phyloP scores from a whole-genome alignment of 2,888 invertebrate genomes.

The Volucella inflata region DNA sequence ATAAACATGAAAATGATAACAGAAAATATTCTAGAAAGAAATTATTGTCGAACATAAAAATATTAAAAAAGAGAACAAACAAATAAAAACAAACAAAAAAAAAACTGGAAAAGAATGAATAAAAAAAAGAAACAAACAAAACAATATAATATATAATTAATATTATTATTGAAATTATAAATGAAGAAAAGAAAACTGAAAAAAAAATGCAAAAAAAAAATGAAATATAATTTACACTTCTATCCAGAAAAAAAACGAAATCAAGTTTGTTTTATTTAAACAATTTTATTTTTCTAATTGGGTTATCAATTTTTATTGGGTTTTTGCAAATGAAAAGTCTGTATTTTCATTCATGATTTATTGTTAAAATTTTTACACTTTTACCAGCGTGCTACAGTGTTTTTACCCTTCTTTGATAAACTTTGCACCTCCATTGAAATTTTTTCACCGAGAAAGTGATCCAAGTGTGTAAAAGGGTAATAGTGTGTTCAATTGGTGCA shows the following conservation, averaged over 20 bases:
- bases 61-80: slow-evolving; percentile 45
- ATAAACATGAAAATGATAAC: slow-evolving; percentile 67
- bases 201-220: slow-evolving; percentile 68
- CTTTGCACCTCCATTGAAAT: too few relatives aligned
- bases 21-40: slow-evolving; percentile 71
- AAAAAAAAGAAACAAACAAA: slow-evolving; percentile 52
- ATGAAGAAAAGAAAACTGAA: slow-evolving; percentile 51
- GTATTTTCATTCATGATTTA: too few relatives aligned
- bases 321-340: too few relatives aligned
- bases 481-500: too few relatives aligned
- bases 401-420: not conserved
- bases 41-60: slow-evolving; percentile 72
- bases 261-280: slow-evolving; percentile 28
- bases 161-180: slow-evolving; percentile 73
- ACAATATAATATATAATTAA: slow-evolving; percentile 70
- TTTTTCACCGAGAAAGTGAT: too few relatives aligned
- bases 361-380: too few relatives aligned
- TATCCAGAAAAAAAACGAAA: slow-evolving; percentile 69
- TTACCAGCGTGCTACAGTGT: not conserved
- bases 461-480: too few relatives aligned
- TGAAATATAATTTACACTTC: slow-evolving; percentile 75
- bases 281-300: not conserved
- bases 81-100: slow-evolving; percentile 61
- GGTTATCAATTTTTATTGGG: not conserved
- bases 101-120: slow-evolving; percentile 71